phyloP scores from a whole-genome alignment of 2,113 vertebrate species.

The Carassius auratus region DNA sequence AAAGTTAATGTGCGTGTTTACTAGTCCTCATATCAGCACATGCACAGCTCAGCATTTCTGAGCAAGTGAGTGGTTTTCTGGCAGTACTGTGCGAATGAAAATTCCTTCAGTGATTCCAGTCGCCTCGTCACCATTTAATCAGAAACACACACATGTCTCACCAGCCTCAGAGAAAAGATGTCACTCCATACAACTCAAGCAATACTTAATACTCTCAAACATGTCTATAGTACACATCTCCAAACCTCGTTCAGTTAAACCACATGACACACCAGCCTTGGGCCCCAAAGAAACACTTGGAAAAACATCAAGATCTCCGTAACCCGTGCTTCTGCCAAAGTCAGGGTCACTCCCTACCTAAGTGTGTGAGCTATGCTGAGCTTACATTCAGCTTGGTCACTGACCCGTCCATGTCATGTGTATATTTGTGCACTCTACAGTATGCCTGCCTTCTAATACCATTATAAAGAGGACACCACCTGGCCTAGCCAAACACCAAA shows the following conservation, averaged over 20 bases:
- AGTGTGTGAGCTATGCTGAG: constrained; percentile 4
- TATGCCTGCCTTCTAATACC: constrained; percentile 33
- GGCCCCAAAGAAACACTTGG: neutral
- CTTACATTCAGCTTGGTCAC: neutral
- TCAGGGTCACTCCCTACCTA: neutral
- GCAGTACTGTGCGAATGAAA: constrained; percentile 26
- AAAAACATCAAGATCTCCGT: constrained; percentile 38
- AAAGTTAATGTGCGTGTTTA: neutral
- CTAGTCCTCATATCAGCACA: neutral
- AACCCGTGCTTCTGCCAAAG: neutral
- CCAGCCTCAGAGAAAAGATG: neutral
- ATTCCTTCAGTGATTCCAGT: neutral
- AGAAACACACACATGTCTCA: neutral
- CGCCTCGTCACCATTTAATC: neutral
- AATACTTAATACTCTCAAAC: neutral
- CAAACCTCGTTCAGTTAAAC: neutral
- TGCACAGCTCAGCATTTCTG: neutral
- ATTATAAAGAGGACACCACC: constrained; percentile 48
- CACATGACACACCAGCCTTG: neutral
- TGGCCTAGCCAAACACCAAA: constrained; percentile 43
- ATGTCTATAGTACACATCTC: neutral
- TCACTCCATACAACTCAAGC: neutral
- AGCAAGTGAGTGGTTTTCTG: neutral
- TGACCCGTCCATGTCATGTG: neutral
- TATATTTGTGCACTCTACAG: constrained; percentile 35